Conservation (phyloP, 1,140 invertebrate species). For the Cherax destructor region DNA sequence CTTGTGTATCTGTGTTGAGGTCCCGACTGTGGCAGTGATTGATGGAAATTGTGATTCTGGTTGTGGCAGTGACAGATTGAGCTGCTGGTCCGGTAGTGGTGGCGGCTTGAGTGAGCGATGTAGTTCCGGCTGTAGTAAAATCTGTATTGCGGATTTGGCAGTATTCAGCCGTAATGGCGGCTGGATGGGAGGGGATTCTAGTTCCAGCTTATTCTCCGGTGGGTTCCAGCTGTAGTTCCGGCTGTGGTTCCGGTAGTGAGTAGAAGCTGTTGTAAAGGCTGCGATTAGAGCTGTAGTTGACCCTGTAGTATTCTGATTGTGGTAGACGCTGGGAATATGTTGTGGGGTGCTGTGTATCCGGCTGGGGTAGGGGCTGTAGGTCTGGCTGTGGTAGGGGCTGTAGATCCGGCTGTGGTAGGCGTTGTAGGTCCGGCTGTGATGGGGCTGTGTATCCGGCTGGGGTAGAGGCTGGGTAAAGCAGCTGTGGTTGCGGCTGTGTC, state of each 20-base stretch:
- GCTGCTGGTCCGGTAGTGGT: no score
- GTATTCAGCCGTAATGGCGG: neutral
- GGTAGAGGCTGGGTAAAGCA: slow-evolving; percentile 16
- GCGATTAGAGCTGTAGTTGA: neutral
- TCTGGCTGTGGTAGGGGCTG: neutral
- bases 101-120: neutral
- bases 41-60: slow-evolving; percentile 5
- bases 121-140: neutral
- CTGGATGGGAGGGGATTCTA: neutral
- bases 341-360: neutral
- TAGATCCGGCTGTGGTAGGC: neutral
- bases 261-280: neutral
- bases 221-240: no score
- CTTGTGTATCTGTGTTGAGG: neutral
- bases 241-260: neutral
- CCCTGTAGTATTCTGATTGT: neutral
- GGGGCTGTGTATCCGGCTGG: neutral
- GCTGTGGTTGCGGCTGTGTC: slow-evolving; percentile 32
- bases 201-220: no score
- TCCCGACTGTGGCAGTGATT: neutral
- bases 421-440: neutral
- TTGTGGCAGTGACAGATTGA: neutral
- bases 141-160: neutral
- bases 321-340: no score
- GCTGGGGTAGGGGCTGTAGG: slow-evolving; percentile 9